A percentile compares a stretch with the other conserved stretches of the same genome.
Conservation (phyloP, 2,797 vertebrate species). For the Chaetodon trifasciatus region DNA sequence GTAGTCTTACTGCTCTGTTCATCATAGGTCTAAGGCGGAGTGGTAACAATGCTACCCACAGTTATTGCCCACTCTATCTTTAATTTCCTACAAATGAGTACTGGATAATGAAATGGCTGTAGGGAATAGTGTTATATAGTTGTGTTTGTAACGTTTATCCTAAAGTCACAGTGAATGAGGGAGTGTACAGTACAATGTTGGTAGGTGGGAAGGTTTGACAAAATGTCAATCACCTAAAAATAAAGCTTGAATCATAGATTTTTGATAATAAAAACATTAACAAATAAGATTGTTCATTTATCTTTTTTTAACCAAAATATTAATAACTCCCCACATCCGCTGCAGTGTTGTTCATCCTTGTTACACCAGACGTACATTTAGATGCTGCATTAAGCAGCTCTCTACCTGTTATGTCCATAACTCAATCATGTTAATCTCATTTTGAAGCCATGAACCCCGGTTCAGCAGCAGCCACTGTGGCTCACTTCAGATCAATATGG, state of each 20-base stretch:
- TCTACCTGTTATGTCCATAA: conserved; percentile 66
- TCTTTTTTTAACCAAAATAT: neutral
- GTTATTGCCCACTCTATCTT: neutral
- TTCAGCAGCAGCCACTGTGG: conserved; percentile 55
- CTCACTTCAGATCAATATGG: conserved; percentile 66
- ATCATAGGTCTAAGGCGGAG: neutral
- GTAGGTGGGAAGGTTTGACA: neutral
- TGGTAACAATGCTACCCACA: neutral
- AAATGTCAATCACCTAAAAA: neutral
- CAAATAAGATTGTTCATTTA: neutral
- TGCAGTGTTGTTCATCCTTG: neutral
- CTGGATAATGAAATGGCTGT: neutral
- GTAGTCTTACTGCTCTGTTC: neutral
- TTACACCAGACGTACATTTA: conserved; percentile 29
- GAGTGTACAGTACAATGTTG: neutral
- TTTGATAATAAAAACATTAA: neutral
- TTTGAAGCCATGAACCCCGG: conserved; percentile 49
- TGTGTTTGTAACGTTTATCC: neutral
- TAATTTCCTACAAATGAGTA: neutral
- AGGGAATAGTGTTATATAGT: neutral
- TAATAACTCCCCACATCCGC: neutral
- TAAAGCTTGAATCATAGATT: neutral
- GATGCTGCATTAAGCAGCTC: conserved; percentile 46
- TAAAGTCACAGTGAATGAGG: neutral
- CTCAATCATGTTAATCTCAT: conserved; percentile 68